Evolutionary conservation across 2,797 vertebrate species (phyloP), one percentile per base, ranked within the genome.

Genomic region (Gymnothorax reevesii): DNA sequence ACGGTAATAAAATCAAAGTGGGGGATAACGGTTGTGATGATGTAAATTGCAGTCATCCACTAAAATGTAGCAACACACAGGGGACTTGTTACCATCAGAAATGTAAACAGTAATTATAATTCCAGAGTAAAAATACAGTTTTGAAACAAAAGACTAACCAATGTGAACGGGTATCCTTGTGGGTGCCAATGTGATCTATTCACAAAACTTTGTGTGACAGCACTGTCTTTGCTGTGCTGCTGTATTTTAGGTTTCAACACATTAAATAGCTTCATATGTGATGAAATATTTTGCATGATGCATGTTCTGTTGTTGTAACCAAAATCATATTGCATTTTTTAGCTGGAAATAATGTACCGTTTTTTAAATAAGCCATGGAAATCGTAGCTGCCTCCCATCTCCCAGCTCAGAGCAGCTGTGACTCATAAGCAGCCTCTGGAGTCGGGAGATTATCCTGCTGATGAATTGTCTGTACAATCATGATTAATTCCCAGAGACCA

Each of bases 21-120:
- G 77, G n/a, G 20, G 55, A 54, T 80, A 52, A 80, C 20, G 17
- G 49, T 52, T 55, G 52, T 80, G 77, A 52, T n/a, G 20, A n/a
- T 80, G 77, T 55, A 80, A 80, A 80, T 52, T 80, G 73, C 20
- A 80, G 17, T 80, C n/a, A 80, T 80, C 52, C 49, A 49, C 49
- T 79, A 33, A 42, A 79, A 49, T 54, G 33, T 17, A 52, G 49
- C 75, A 42, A 79, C 75, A 79, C 75, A 79, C n/a, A 42, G 33
- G 71, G 25, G 71, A 4, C 15, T 80, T 80, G n/a, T 49, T 10
- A 55, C 22, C 49, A 10, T 52, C 52, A 52, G 73, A 33, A 77
- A 4, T 15, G 33, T 49, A 80, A 80, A 80, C 77, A 54, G 4
- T 55, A 2, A 80, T 80, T 80, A 55, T 80, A 6, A 17, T 55